Evolutionary conservation across 1,140 invertebrate genomes (phyloP), one percentile per base, ranked within the genome.

Genomic region (Marisa cornuarietis): DNA sequence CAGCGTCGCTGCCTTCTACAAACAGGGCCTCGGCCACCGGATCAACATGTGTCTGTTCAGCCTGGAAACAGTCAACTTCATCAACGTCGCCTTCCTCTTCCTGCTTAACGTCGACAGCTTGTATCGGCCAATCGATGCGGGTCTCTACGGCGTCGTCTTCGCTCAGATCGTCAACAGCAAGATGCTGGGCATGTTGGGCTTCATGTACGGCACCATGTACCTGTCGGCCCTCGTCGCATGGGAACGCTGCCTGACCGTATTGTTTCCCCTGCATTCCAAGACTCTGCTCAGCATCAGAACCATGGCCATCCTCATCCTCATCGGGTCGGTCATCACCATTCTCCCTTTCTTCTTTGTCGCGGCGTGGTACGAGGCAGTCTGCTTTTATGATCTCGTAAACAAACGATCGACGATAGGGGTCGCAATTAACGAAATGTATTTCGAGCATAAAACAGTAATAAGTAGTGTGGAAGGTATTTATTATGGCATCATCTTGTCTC

Each of bases 21-120:
- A 20, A 11, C 69, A 71, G 49, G 69, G 69, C 69, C 69, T 71
- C 10, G 11, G 5, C 7, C 16, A 71, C 20, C n/a, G 69, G 18
- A 71, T 71, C 69, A 71, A 71, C 69, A 0, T 71, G 20, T 71
- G 69, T 42, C 69, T 71, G n/a, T 71, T 71, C 42, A 42, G 26
- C 31, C 42, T 71, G 2, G 69, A 26, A 10, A 16, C 31, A 10
- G 69, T 71, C 1, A 49, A 71, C 42, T 26, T 71, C 31, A 42
- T 71, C 24, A 42, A 22, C 69, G 20, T 71, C n/a, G 49, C 31
- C 26, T 26, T 6, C 8, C 54, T 71, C 42, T 71, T 49, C 49
- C 26, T 71, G 3, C 26, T 71, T 14, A 26, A 49, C 69, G 24
- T 71, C 20, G 24, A 26, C 20, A 49, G 42, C n/a, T 26, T 49